Evolutionary conservation across 2,888 invertebrate species (phyloP), one percentile per base, ranked within the genome.

Genomic region (Cheilosia impressa): DNA sequence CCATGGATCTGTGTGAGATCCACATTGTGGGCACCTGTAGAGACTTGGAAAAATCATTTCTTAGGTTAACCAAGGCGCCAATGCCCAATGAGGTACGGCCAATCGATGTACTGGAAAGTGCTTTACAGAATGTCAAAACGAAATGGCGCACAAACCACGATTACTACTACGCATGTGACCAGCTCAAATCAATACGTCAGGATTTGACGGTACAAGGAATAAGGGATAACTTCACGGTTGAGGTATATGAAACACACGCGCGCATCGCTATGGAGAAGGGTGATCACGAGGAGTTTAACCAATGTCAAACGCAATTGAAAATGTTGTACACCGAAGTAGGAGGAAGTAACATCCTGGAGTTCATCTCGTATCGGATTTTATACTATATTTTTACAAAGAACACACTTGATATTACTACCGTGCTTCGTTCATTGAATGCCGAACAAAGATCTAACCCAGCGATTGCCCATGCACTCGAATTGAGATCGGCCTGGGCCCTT

Each of bases 251-350:
- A 93, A 98, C 98, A 4, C 99, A 99, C 93, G 99, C 99, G 4
- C 94, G 99, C 72, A 98, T 99, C 90, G 99, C 99, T 63, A 94
- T 99, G 92, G 99, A 99, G 92, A 98, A 97, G 93, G 98, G 98
- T 68, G 99, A 99, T 91, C 98, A 98, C 92, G 99, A 98, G 91
- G 99, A 99, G 92, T 99, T 99, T 91, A 99, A 99, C 94, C 99
- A 99, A 92, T 99, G 99, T 91, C 99, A 99, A 93, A 98, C 98
- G 15, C 99, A 99, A 93, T 94, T 99, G 69, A 97, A 97, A 93
- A 96, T 97, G 94, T 94, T 99, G 41, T 99, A 99, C 92, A 93
- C 95, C 87, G 97, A 97, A 92, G 93, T 96, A 82, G 96, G 95
- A 41, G 94, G 95, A 27, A 93, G 93, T 62, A 97, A 98, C 93